Evolutionary conservation across 2,888 invertebrate genomes (phyloP), one percentile per base, ranked within the genome.

Genomic region (Diarsia dahlii): DNA sequence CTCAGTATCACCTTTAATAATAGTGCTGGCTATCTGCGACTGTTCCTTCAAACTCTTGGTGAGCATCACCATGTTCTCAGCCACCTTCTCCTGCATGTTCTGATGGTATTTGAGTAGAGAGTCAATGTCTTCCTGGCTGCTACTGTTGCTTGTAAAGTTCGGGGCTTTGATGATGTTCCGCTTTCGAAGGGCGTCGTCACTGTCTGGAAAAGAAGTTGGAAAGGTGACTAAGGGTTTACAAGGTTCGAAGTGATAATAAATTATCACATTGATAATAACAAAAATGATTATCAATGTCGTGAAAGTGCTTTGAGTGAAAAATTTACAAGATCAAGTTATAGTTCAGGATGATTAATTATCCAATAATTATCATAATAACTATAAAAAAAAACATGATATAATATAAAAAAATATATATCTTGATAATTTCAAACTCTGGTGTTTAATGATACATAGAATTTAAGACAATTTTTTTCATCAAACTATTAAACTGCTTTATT

Each of bases 51-150:
- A 97, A 90, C 97, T 99, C 89, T 97, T 97, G 0, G 99, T 98
- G 87, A 99, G 97, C 76, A 97, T 95, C n/a, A 99, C 97, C 98
- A 99, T 99, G 90, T 99, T 99, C 88, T 99, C 98, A 0, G 99
- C 99, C 45, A 99, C 98, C 92, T 98, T 98, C 90, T 99, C 99
- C 91, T 99, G 99, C 95, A 98, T 97, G 85, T 98, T 97, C 90
- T 98, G 98, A 91, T 99, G 99, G 93, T 98, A 98, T 90, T 98
- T 98, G 72, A 99, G 96, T 18, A 99, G 95, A 46, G 98, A 97
- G 91, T 99, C 99, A 82, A 99, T 97, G 90, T 99, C 98, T 85
- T 98, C 97, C 76, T 97, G 97, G 67, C 97, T 95, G 48, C 93
- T 95, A 34, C 92, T 95, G 64, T 94, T 94, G 80, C 95, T 95